Evolutionary conservation across 2,888 invertebrate genomes (phyloP).

Genomic region (Drosophila pseudotakahashii): DNA sequence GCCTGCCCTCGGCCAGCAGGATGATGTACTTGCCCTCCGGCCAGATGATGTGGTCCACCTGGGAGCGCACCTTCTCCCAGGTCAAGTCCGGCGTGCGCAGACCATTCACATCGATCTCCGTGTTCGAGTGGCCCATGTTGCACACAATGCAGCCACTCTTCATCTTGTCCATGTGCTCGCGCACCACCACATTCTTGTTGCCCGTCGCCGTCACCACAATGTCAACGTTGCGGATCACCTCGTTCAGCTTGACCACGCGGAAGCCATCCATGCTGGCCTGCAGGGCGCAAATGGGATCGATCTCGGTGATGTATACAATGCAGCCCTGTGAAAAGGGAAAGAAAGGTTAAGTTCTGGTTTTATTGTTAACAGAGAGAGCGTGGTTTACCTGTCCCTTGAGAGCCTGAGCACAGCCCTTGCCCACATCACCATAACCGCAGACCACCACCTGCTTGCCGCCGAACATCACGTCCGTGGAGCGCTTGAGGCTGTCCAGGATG

Average conservation of each 20-base stretch:
- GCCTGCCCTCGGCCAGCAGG: slow-evolving; percentile 95
- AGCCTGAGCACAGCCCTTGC: slow-evolving; percentile 98
- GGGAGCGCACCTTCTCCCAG: slow-evolving; percentile 98
- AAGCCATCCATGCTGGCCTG: slow-evolving; percentile 99
- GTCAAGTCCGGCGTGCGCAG: slow-evolving; percentile 96
- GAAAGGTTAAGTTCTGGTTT: too few relatives aligned
- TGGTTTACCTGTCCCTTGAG: slow-evolving; percentile 88
- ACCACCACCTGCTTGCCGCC: slow-evolving; percentile 98
- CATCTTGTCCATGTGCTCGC: slow-evolving; percentile 98
- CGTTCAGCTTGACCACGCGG: slow-evolving; percentile 96
- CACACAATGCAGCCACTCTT: slow-evolving; percentile 97
- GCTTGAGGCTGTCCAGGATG: slow-evolving; percentile 90
- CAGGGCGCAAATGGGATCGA: slow-evolving; percentile 98
- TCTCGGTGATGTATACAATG: slow-evolving; percentile 94
- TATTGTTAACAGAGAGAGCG: not conserved
- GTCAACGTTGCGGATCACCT: slow-evolving; percentile 96
- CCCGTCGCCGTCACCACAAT: slow-evolving; percentile 99
- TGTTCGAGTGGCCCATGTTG: slow-evolving; percentile 99
- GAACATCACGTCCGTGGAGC: slow-evolving; percentile 94
- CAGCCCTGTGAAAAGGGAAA: slow-evolving; percentile 88
- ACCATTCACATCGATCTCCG: slow-evolving; percentile 97
- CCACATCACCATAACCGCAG: slow-evolving; percentile 98
- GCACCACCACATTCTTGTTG: slow-evolving; percentile 97
- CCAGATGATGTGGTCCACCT: slow-evolving; percentile 99
- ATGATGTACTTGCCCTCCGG: slow-evolving; percentile 98